Evolutionary conservation across 2,888 invertebrate genomes (phyloP).

Genomic region (Beris morrisii): DNA sequence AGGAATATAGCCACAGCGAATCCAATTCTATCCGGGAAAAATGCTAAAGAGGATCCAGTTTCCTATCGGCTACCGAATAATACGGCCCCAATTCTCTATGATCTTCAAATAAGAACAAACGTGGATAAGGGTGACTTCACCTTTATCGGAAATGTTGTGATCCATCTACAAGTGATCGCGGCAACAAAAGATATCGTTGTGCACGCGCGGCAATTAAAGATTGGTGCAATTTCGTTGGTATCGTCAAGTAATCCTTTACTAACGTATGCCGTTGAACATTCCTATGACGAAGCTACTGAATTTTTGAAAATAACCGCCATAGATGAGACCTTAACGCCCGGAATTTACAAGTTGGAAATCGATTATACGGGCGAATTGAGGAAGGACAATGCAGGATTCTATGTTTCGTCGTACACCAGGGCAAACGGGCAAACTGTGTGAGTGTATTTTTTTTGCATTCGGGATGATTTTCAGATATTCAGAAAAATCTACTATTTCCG

Average conservation of each 20-base stretch:
- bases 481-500: background rate
- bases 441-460: constrained; percentile 1
- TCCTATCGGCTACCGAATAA: constrained; percentile 59
- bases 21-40: background rate
- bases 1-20: background rate
- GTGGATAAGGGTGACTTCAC: constrained; percentile 45
- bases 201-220: constrained; percentile 45
- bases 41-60: background rate
- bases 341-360: constrained; percentile 59
- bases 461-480: background rate
- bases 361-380: constrained; percentile 62
- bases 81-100: constrained; percentile 60
- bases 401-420: constrained; percentile 60
- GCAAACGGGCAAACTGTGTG: constrained; percentile 39
- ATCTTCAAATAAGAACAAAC: constrained; percentile 47
- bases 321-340: constrained; percentile 41
- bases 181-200: constrained; percentile 44
- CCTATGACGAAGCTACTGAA: constrained; percentile 41
- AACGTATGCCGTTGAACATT: background rate
- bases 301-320: constrained; percentile 42
- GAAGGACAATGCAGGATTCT: constrained; percentile 67
- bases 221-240: constrained; percentile 41
- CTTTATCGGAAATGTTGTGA: constrained; percentile 46
- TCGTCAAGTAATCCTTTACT: background rate
- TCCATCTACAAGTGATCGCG: constrained; percentile 43